Evolutionary conservation across 2,797 vertebrate species (phyloP), one percentile per base, ranked within the genome.

Genomic region (Neomorphus geoffroyi): DNA sequence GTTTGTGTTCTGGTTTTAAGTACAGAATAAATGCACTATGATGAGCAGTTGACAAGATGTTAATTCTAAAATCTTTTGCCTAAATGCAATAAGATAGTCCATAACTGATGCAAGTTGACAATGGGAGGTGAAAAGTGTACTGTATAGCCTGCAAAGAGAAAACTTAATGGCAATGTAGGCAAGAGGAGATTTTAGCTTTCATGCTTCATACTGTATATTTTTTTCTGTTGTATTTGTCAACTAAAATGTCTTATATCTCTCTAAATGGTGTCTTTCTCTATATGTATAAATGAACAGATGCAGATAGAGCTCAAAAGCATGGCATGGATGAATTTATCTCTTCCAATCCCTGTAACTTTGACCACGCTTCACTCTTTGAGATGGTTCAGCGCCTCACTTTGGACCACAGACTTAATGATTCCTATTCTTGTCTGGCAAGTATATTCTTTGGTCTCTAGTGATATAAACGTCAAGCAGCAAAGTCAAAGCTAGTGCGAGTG

Each of bases 261-360:
- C 98, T 99, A 98, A 99, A 99, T 98, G 98, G 96, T 99, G 98
- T 99, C 98, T 98, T 98, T 98, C 98, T 98, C 97, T 98, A 98
- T 97, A 98, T 98, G 98, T 98, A 98, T 98, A 99, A 98, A 98
- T 97, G 98, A 98, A 97, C 98, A 99, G 99, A 99, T 97, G 99
- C 99, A 97, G 99, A 99, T 98, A 99, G 99, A 97, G 99, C 99
- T 92, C 99, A 99, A 98, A 99, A 99, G 95, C 99, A 99, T 88
- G 99, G 99, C 97, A 99, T 99, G 99, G 99, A 99, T 94, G 99
- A 99, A 98, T 99, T 99, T 97, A 99, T 99, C 97, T 99, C 99
- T 81, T 99, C 99, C 94, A 99, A 99, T 97, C 99, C 99, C 92
- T 99, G 99, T 98, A 99, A 98, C 98, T 99, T 99, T 96, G 98